These are phyloP conservation scores for Oryzias melastigma DNA, from an alignment of 2,113 vertebrate genomes.

Conservation along the genomic window DNA sequence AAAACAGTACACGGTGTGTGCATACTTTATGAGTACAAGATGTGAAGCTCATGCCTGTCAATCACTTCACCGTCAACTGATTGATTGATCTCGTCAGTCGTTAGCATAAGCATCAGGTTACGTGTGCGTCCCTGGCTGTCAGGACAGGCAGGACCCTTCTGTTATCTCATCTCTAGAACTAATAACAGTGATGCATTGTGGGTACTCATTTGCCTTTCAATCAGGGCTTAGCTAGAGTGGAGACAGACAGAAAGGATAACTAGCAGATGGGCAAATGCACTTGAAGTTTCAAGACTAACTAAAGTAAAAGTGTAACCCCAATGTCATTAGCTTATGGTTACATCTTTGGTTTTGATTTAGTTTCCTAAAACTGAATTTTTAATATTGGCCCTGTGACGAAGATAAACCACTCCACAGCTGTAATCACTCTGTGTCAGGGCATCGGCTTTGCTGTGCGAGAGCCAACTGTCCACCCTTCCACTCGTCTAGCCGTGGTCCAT, in stretches of 20 bases:
- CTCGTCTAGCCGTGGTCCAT: conserved; percentile 23
- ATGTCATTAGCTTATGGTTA: not conserved
- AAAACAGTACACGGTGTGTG: too few relatives aligned
- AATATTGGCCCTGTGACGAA: conserved; percentile 17
- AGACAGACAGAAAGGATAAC: not conserved
- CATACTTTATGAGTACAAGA: too few relatives aligned
- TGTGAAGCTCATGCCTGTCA: too few relatives aligned
- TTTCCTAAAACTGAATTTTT: not conserved
- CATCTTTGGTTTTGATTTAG: not conserved
- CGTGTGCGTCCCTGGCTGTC: not conserved
- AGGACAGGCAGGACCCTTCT: conserved; percentile 48
- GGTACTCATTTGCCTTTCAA: conserved; percentile 25
- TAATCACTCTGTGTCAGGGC: conserved; percentile 44
- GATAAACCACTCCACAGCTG: conserved; percentile 15
- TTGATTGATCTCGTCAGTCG: too few relatives aligned
- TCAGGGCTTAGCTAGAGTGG: not conserved
- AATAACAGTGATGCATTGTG: conserved; percentile 40
- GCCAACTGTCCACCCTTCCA: conserved; percentile 23
- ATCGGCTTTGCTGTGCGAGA: conserved; percentile 14
- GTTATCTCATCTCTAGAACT: conserved; percentile 54
- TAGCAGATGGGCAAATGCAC: not conserved
- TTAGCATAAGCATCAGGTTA: too few relatives aligned
- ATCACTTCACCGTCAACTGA: too few relatives aligned
- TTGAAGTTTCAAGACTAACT: conserved; percentile 18
- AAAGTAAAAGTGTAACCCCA: not conserved